phyloP scores from a whole-genome alignment of 2,797 vertebrate genomes.

The Zenarchopterus dispar region DNA sequence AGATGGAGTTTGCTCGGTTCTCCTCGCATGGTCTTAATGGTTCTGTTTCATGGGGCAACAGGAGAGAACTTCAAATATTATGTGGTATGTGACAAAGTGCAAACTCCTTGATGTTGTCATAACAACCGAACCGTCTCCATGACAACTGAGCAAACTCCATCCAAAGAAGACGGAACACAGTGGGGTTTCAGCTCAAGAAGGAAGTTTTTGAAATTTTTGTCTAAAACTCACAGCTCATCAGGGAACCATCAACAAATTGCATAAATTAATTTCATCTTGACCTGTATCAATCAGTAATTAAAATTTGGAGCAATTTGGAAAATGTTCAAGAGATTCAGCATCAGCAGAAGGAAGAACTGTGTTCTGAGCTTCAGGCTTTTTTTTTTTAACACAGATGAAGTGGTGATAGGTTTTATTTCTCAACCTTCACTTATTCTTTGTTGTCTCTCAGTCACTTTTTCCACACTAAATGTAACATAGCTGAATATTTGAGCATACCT shows the following conservation, averaged over 20 bases:
- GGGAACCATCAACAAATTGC: too few relatives aligned
- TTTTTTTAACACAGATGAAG: too few relatives aligned
- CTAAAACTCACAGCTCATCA: background rate
- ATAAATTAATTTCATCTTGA: background rate
- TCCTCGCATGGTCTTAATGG: background rate
- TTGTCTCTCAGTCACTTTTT: background rate
- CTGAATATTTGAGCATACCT: conserved; percentile 80
- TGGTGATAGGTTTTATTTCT: too few relatives aligned
- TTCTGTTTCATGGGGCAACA: background rate
- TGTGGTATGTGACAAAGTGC: conserved; percentile 7
- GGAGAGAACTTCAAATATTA: background rate
- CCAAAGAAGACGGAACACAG: background rate
- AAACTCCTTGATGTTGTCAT: conserved; percentile 8
- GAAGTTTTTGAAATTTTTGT: background rate
- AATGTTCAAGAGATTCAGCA: too few relatives aligned
- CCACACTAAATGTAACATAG: too few relatives aligned
- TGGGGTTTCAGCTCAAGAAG: background rate
- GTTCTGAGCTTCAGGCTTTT: too few relatives aligned
- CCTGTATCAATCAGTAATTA: too few relatives aligned
- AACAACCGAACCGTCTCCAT: conserved; percentile 2
- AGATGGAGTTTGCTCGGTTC: background rate
- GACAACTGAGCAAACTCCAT: conserved; percentile 16
- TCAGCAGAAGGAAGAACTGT: too few relatives aligned
- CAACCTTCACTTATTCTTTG: too few relatives aligned
- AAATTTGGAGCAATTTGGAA: too few relatives aligned